Conservation (phyloP, 2,113 vertebrate species). For the Callithrix jacchus region DNA sequence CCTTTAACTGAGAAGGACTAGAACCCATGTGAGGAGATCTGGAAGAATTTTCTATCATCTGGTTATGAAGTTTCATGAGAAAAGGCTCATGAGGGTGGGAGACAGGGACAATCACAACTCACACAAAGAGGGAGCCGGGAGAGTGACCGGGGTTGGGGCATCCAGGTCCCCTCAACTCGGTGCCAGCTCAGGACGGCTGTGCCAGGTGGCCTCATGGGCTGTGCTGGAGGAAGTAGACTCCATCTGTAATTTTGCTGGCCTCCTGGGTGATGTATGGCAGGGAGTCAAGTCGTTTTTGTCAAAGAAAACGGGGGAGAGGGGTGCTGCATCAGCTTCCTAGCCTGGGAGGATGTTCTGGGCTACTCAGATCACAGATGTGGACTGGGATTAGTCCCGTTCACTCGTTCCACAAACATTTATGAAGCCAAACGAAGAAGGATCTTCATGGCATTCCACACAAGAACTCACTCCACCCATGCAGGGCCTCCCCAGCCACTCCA, state of each 20-base stretch:
- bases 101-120: not conserved
- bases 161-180: rapidly evolving
- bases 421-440: not conserved
- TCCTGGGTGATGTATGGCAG: not conserved
- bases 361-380: rapidly evolving
- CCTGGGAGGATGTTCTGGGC: not conserved
- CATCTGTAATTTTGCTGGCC: not conserved
- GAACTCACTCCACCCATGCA: too few relatives aligned
- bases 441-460: not conserved
- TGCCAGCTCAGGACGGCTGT: rapidly evolving
- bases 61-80: not conserved
- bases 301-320: not conserved
- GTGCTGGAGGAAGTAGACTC: not conserved
- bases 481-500: not conserved
- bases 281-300: not conserved
- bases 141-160: rapidly evolving
- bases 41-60: rapidly evolving
- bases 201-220: not conserved
- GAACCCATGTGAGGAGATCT: not conserved
- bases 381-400: too few relatives aligned
- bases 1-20: not conserved
- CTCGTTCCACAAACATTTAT: too few relatives aligned
- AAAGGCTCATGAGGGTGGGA: rapidly evolving
- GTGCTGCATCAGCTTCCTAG: not conserved
- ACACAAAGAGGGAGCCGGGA: rapidly evolving